A percentile compares a stretch with the other conserved stretches of the same genome.
phyloP scores from a whole-genome alignment of 2,797 vertebrate species.

The Microctenopoma steveboyesi region DNA sequence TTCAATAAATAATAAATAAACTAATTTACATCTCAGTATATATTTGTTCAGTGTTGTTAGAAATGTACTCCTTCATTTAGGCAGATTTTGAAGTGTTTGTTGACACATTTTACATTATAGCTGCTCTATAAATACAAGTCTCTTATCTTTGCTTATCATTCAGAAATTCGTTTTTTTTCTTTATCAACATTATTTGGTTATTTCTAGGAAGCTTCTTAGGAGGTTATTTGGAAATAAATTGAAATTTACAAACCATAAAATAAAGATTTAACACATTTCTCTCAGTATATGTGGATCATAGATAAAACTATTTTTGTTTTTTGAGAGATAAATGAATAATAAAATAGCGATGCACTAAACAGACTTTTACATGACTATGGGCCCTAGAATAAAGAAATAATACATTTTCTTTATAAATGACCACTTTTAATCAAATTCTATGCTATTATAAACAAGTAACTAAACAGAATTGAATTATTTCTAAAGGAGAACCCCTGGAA shows the following conservation, averaged over 20 bases:
- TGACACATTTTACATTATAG: too few relatives aligned
- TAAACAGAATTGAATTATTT: background rate
- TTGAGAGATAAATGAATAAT: background rate
- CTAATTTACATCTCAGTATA: background rate
- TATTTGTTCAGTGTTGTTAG: background rate
- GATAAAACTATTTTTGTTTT: background rate
- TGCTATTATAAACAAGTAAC: background rate
- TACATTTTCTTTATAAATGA: too few relatives aligned
- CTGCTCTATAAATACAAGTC: too few relatives aligned
- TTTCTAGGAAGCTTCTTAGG: background rate
- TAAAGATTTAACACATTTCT: background rate
- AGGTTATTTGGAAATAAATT: background rate
- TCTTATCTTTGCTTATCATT: too few relatives aligned
- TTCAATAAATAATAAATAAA: background rate
- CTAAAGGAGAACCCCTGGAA: background rate
- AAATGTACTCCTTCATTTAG: too few relatives aligned
- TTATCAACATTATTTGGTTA: too few relatives aligned
- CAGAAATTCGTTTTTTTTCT: too few relatives aligned
- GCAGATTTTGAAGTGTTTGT: too few relatives aligned
- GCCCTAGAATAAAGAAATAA: too few relatives aligned
- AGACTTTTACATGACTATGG: too few relatives aligned
- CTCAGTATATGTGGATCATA: background rate
- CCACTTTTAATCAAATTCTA: background rate
- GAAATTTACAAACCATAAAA: background rate
- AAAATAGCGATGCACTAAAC: background rate